These are phyloP conservation scores for Drosophila rubida DNA, from an alignment of 2,888 invertebrate species.

Conservation along the genomic window DNA sequence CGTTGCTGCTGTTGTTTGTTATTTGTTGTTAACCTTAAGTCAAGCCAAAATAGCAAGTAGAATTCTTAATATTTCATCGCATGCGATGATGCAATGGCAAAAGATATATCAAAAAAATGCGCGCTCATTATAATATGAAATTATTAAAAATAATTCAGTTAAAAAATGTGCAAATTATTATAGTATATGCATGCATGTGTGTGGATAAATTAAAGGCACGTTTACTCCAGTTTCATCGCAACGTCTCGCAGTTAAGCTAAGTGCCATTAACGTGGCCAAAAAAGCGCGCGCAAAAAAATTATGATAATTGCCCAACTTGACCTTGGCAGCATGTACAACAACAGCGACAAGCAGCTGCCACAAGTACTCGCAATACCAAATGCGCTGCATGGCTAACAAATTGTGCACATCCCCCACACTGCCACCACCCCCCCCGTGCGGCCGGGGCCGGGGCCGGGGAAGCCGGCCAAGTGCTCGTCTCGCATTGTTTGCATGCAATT, in stretches of 20 bases:
- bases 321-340: constrained; percentile 68
- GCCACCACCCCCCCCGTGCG: neutral
- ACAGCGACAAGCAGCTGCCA: constrained; percentile 38
- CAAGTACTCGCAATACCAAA: constrained; percentile 59
- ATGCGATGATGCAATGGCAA: constrained; percentile 68
- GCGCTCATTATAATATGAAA: constrained; percentile 70
- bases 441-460: neutral
- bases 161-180: constrained; percentile 11
- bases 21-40: constrained; percentile 76
- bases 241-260: constrained; percentile 60
- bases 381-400: constrained; percentile 56
- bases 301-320: constrained; percentile 75
- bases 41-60: constrained; percentile 75
- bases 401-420: constrained; percentile 64
- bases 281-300: constrained; percentile 46
- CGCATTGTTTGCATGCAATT: constrained; percentile 75
- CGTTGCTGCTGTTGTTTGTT: constrained; percentile 37
- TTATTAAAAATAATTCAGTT: constrained; percentile 67
- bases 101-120: constrained; percentile 40
- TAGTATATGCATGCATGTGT: neutral
- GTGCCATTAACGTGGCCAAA: constrained; percentile 69
- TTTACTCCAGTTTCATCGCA: constrained; percentile 76
- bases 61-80: constrained; percentile 69
- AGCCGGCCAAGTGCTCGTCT: constrained; percentile 48
- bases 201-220: constrained; percentile 65